A percentile compares a stretch with the other conserved stretches of the same genome.
Evolutionary conservation across 2,797 vertebrate genomes (phyloP).

Genomic region (Amniataba percoides): DNA sequence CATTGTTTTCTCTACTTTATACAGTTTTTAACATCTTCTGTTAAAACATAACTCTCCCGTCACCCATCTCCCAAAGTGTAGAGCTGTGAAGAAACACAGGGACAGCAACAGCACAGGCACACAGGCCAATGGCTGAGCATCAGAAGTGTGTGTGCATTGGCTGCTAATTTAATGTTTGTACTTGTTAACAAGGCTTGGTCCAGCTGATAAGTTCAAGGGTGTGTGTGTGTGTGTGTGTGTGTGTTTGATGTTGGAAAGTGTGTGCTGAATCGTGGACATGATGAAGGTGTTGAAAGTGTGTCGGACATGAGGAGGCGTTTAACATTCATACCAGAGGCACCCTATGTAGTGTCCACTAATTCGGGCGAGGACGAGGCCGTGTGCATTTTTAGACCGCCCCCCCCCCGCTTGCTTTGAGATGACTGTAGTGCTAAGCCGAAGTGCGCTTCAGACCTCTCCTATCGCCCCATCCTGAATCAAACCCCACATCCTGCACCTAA

Average conservation of each 20-base stretch:
- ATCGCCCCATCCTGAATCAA: slow-evolving; percentile 14
- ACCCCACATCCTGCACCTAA: slow-evolving; percentile 41
- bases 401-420: slow-evolving; percentile 70
- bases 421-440: slow-evolving; percentile 72
- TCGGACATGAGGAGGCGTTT: slow-evolving; percentile 60
- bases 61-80: slow-evolving; percentile 80
- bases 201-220: slow-evolving; percentile 48
- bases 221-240: slow-evolving; percentile 59
- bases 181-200: slow-evolving; percentile 67
- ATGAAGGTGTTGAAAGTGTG: slow-evolving; percentile 41
- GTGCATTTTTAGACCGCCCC: slow-evolving; percentile 61
- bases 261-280: slow-evolving; percentile 47
- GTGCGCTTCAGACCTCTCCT: slow-evolving; percentile 52
- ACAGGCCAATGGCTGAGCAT: slow-evolving; percentile 62
- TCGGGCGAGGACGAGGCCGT: slow-evolving; percentile 48
- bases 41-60: slow-evolving; percentile 82
- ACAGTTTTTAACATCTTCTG: slow-evolving; percentile 81
- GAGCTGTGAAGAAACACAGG: slow-evolving; percentile 68
- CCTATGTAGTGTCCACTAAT: slow-evolving; percentile 59
- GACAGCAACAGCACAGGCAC: slow-evolving; percentile 69
- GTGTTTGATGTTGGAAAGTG: slow-evolving; percentile 48
- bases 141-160: slow-evolving; percentile 39
- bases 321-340: slow-evolving; percentile 77
- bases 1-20: slow-evolving; percentile 84
- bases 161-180: slow-evolving; percentile 49